These are phyloP conservation scores for Erithacus rubecula DNA, from an alignment of 2,797 vertebrate genomes.

Conservation along the genomic window DNA sequence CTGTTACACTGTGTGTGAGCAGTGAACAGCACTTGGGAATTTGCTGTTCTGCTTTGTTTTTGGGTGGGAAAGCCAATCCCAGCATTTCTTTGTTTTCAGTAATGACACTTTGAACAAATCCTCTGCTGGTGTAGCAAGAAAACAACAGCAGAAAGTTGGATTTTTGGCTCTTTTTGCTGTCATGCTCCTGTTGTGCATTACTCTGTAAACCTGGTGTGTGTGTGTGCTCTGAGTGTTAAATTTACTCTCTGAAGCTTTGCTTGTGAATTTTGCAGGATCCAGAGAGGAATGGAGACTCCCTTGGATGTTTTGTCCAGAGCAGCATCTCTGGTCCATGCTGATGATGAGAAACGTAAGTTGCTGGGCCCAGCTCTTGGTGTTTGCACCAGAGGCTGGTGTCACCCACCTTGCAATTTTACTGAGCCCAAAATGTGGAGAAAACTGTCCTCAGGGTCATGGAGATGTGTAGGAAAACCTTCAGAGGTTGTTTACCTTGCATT, in stretches of 20 bases:
- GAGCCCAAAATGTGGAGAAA: background rate
- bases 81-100: background rate
- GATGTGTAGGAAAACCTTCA: background rate
- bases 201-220: background rate
- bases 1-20: accelerated
- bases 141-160: background rate
- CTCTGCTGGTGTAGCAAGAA: background rate
- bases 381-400: background rate
- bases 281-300: constrained; percentile 94
- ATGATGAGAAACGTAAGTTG: constrained; percentile 94
- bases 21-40: background rate
- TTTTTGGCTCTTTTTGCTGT: background rate
- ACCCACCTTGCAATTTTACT: background rate
- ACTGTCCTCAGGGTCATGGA: accelerated
- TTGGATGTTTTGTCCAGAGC: constrained; percentile 97
- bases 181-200: background rate
- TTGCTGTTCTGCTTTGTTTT: background rate
- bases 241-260: background rate
- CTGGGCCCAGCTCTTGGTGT: background rate
- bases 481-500: background rate
- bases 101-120: background rate
- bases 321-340: constrained; percentile 94
- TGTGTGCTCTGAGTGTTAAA: background rate
- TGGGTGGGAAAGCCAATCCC: background rate
- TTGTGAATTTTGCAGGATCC: constrained; percentile 70